A percentile compares a stretch with the other conserved stretches of the same genome.
Conservation (phyloP, 2,888 invertebrate genomes). For the Herminia tarsipennalis region DNA sequence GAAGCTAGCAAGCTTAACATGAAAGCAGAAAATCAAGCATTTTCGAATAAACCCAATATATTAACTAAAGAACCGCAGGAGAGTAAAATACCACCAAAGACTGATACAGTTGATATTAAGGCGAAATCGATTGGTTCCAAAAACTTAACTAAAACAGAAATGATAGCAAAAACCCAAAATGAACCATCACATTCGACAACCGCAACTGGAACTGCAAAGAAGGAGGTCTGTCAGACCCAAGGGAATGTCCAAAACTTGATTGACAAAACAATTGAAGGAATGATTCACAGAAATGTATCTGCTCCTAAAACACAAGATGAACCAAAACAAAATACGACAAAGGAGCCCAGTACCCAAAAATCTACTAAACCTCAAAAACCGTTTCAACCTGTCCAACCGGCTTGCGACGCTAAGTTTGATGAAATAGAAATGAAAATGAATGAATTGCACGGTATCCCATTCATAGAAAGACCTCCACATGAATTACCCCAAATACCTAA, state of each 20-base stretch:
- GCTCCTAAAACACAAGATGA: constrained; percentile 58
- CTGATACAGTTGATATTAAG: constrained; percentile 23
- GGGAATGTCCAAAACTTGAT: constrained; percentile 74
- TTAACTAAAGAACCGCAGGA: constrained; percentile 39
- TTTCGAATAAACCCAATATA: constrained; percentile 58
- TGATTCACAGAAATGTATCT: constrained; percentile 62
- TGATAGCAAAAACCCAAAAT: constrained; percentile 11
- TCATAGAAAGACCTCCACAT: constrained; percentile 68
- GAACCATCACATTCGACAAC: constrained; percentile 8
- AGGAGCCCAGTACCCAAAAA: constrained; percentile 34
- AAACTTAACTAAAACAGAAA: background rate
- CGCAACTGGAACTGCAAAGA: constrained; percentile 33
- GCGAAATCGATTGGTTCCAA: too few relatives aligned
- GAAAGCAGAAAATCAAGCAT: constrained; percentile 65
- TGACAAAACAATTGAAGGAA: constrained; percentile 77
- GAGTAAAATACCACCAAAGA: constrained; percentile 40
- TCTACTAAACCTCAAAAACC: constrained; percentile 37
- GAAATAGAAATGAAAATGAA: constrained; percentile 81
- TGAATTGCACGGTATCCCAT: constrained; percentile 77
- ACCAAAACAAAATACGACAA: constrained; percentile 33
- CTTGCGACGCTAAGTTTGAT: constrained; percentile 53
- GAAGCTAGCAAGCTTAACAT: constrained; percentile 57
- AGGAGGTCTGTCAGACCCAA: constrained; percentile 53
- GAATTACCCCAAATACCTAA: constrained; percentile 60
- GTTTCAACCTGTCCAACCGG: constrained; percentile 40